A percentile compares a stretch with the other conserved stretches of the same genome.
These are phyloP conservation scores for Tetragnatha montana DNA, from an alignment of 2,888 invertebrate genomes.

Conservation along the genomic window DNA sequence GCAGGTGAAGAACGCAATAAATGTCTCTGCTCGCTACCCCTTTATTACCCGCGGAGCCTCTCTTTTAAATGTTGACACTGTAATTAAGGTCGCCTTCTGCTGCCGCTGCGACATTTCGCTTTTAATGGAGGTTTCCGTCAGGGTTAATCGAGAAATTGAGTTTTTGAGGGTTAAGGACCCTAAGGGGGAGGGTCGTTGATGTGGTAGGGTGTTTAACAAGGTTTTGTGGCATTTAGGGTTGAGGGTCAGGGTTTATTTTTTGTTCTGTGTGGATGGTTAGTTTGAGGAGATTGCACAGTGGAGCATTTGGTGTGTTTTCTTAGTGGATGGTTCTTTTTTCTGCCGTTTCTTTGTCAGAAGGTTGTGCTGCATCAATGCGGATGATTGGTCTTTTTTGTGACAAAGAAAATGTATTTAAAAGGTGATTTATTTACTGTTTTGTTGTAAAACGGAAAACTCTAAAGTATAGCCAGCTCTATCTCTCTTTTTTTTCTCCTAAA, in stretches of 20 bases:
- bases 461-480: too few species aligned
- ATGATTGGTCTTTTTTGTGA: background rate
- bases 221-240: background rate
- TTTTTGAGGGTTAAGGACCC: background rate
- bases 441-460: too few species aligned
- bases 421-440: too few species aligned
- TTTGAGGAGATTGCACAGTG: too few species aligned
- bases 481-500: too few species aligned
- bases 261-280: too few species aligned
- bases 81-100: conserved; percentile 48
- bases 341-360: background rate
- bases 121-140: background rate
- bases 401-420: too few species aligned
- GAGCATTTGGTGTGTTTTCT: too few species aligned
- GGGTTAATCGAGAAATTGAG: conserved; percentile 25
- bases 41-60: conserved; percentile 39
- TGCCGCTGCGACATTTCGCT: background rate
- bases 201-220: background rate
- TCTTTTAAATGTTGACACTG: conserved; percentile 70
- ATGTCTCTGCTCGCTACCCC: conserved; percentile 62
- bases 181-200: background rate
- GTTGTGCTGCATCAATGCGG: background rate
- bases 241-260: background rate
- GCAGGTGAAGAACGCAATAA: conserved; percentile 49
- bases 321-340: background rate